Base-by-base conservation (phyloP, 2,797 vertebrate species). In the Microtus californicus region DNA sequence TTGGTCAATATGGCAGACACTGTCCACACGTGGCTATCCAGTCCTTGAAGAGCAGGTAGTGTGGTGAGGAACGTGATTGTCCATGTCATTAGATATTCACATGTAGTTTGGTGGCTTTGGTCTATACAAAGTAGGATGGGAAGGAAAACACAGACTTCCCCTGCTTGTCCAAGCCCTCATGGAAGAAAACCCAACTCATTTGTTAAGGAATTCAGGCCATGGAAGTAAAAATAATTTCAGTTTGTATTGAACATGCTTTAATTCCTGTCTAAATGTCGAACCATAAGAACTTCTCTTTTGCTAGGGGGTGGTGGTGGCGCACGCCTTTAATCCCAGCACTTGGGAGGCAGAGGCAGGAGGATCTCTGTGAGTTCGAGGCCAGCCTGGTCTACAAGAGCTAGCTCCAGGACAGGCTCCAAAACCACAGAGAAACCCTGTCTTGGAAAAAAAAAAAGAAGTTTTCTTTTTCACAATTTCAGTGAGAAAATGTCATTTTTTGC, bases 181-280 rank as follows among this genome's bases (percentile, higher is more conserved):
- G 71, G 69, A 87, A 73, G 81, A 69, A 83, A 94, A 63, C 67
- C 37, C 25, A 96, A 78, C 77, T 95, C 82, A 80, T 93, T 65
- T 89, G 89, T 61, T 90, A 79, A 95, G 91, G 56, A 93, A 85
- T 94, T 92, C 77, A 85, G 76, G 27, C 80, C 17, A 13, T 6
- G 14, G 74, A 43, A 93, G 71, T 73, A 65, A 96, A 56, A 67
- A 74, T 90, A 74, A 92, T 69, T 96, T 96, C 86, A 77, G 69
- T 80, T 94, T 87, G 34, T 93, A 77, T 86, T 91, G 85, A 95
- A 95, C 77, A 65, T 87, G 12, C 82, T 91, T 95, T 92, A 87
- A 91, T 95, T 93, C 71, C 92, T 91, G 67, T 91, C 88, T 97
- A 93, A 92, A 93, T 93, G 83, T 96, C 89, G 94, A 96, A 51